Evolutionary conservation across 2,888 invertebrate species (phyloP).

Genomic region (Myopa tessellatipennis): DNA sequence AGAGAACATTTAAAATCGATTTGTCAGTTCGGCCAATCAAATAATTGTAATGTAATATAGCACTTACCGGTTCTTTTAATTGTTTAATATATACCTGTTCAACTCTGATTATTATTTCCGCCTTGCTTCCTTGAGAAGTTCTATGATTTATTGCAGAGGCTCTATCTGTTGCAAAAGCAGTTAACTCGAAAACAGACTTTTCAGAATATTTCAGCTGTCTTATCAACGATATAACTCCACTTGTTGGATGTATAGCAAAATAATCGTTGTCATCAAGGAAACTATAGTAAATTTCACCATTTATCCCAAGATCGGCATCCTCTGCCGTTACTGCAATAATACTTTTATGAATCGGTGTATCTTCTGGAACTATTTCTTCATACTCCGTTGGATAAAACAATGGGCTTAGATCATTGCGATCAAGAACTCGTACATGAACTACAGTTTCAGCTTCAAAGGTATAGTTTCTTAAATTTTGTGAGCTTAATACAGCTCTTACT

Average conservation of each 20-base stretch:
- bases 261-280: conserved; percentile 83
- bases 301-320: conserved; percentile 95
- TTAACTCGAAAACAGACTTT: conserved; percentile 77
- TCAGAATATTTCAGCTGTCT: conserved; percentile 80
- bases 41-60: too few species aligned
- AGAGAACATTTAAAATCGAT: too few species aligned
- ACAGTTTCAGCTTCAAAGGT: conserved; percentile 77
- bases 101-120: conserved; percentile 81
- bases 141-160: conserved; percentile 71
- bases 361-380: conserved; percentile 87
- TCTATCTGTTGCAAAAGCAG: conserved; percentile 87
- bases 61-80: too few species aligned
- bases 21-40: too few species aligned
- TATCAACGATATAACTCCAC: conserved; percentile 87
- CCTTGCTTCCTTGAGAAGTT: conserved; percentile 75
- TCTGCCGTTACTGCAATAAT: conserved; percentile 86
- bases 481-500: conserved; percentile 76
- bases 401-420: conserved; percentile 93
- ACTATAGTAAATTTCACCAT: conserved; percentile 97
- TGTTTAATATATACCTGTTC: conserved; percentile 68
- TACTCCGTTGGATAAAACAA: conserved; percentile 92
- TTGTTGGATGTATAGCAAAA: conserved; percentile 93
- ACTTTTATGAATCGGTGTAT: conserved; percentile 85
- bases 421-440: conserved; percentile 79
- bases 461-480: conserved; percentile 41